phyloP scores from a whole-genome alignment of 2,113 vertebrate genomes.

The Irena cyanogastra region DNA sequence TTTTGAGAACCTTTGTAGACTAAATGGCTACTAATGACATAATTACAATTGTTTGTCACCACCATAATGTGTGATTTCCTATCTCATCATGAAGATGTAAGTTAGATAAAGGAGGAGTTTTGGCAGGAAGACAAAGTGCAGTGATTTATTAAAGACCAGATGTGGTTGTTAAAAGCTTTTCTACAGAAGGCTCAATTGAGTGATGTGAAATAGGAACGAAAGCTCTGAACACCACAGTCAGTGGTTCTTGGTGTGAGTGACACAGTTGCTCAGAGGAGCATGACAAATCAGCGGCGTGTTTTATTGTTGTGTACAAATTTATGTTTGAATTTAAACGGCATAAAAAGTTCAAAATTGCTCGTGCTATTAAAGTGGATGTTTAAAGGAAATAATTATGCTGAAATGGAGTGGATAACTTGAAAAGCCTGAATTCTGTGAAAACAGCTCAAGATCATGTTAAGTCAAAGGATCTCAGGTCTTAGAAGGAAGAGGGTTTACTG shows the following conservation, averaged over 20 bases:
- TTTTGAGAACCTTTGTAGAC: constrained; percentile 80
- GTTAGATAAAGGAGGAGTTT: constrained; percentile 91
- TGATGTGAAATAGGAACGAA: constrained; percentile 69
- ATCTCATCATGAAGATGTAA: constrained; percentile 90
- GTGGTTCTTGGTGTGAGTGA: constrained; percentile 65
- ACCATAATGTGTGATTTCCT: constrained; percentile 88
- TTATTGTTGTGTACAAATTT: constrained; percentile 72
- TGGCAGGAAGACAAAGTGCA: constrained; percentile 89
- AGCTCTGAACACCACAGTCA: constrained; percentile 45
- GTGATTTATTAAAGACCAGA: constrained; percentile 91
- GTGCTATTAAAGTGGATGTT: constrained; percentile 35
- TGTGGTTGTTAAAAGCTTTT: constrained; percentile 87
- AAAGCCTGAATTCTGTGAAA: constrained; percentile 10
- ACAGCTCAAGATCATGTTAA: constrained; percentile 10
- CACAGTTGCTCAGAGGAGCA: constrained; percentile 63
- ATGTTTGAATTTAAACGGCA: constrained; percentile 59
- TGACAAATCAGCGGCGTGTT: constrained; percentile 62
- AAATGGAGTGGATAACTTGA: constrained; percentile 17
- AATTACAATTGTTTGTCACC: constrained; percentile 95
- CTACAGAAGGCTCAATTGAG: constrained; percentile 73
- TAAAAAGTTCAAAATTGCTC: constrained; percentile 46
- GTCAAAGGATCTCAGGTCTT: constrained; percentile 39
- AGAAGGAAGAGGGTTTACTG: neutral
- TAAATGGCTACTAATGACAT: constrained; percentile 91
- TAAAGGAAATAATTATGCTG: constrained; percentile 37